These are phyloP conservation scores for Corvus moneduloides DNA, from an alignment of 2,113 vertebrate species.

Conservation along the genomic window DNA sequence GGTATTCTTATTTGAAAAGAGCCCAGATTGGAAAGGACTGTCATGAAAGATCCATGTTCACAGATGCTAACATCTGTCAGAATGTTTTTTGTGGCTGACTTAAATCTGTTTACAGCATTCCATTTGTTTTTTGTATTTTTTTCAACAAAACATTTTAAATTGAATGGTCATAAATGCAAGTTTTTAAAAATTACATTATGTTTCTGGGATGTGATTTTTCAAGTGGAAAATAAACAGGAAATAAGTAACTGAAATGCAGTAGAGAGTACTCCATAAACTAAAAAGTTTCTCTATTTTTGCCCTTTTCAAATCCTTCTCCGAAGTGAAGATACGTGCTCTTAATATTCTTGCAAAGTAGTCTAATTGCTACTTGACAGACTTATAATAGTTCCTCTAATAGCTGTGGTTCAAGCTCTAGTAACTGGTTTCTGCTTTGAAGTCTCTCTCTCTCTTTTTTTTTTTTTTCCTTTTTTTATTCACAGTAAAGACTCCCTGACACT, in stretches of 20 bases:
- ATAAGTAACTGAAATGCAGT: slow-evolving; percentile 52
- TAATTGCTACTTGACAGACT: slow-evolving; percentile 35
- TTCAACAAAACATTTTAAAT: slow-evolving; percentile 55
- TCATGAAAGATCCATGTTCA: slow-evolving; percentile 45
- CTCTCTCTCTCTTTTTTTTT: neutral
- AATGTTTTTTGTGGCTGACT: slow-evolving; percentile 64
- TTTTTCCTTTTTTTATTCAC: neutral
- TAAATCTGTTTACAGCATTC: slow-evolving; percentile 73
- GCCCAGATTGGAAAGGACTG: slow-evolving; percentile 44
- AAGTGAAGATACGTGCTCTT: neutral
- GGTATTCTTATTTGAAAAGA: slow-evolving; percentile 29
- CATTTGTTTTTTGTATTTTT: slow-evolving; percentile 56
- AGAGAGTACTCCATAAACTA: neutral
- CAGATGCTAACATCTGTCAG: slow-evolving; percentile 74
- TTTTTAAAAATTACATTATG: slow-evolving; percentile 53
- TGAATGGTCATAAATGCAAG: slow-evolving; percentile 56
- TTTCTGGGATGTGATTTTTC: slow-evolving; percentile 61
- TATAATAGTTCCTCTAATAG: slow-evolving; percentile 13
- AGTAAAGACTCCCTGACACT: neutral
- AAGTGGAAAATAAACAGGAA: slow-evolving; percentile 70
- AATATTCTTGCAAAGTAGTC: slow-evolving; percentile 19
- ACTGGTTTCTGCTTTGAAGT: slow-evolving; percentile 37
- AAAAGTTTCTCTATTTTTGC: slow-evolving; percentile 5
- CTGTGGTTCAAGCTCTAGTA: slow-evolving; percentile 4
- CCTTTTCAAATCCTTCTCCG: neutral